phyloP scores from a whole-genome alignment of 2,797 vertebrate species.

The Buphagus erythrorhynchus region DNA sequence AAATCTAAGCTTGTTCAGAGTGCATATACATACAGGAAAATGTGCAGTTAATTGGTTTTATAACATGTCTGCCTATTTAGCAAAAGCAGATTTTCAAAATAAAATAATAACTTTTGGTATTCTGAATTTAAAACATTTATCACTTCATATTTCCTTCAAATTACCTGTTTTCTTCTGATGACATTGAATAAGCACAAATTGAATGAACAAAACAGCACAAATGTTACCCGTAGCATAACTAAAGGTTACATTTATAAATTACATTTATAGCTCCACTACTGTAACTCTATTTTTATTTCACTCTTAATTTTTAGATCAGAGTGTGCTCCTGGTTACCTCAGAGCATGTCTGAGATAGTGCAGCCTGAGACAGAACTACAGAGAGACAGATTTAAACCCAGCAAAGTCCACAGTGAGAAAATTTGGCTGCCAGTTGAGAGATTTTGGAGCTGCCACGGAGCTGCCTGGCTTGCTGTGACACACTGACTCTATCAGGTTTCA shows the following conservation, averaged over 20 bases:
- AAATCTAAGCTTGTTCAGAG: neutral
- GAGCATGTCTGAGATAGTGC: fast-evolving
- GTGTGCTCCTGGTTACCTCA: neutral
- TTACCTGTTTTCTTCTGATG: fast-evolving
- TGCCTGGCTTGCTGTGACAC: neutral
- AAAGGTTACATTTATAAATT: neutral
- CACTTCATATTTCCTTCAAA: neutral
- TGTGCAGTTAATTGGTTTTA: neutral
- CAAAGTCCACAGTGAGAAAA: neutral
- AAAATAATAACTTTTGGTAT: neutral
- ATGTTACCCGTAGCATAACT: neutral
- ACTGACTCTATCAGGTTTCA: neutral
- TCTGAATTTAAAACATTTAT: neutral
- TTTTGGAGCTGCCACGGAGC: fast-evolving
- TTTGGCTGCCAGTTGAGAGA: neutral
- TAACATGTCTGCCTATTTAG: neutral
- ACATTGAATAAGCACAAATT: neutral
- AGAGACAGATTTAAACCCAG: neutral
- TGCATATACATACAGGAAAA: neutral
- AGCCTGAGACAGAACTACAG: neutral
- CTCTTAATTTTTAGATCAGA: neutral
- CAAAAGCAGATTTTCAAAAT: neutral
- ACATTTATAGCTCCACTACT: neutral
- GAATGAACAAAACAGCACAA: neutral
- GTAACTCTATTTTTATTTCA: neutral